Evolutionary conservation across 2,797 vertebrate species (phyloP), one percentile per base, ranked within the genome.

Genomic region (Pogoniulus pusillus): DNA sequence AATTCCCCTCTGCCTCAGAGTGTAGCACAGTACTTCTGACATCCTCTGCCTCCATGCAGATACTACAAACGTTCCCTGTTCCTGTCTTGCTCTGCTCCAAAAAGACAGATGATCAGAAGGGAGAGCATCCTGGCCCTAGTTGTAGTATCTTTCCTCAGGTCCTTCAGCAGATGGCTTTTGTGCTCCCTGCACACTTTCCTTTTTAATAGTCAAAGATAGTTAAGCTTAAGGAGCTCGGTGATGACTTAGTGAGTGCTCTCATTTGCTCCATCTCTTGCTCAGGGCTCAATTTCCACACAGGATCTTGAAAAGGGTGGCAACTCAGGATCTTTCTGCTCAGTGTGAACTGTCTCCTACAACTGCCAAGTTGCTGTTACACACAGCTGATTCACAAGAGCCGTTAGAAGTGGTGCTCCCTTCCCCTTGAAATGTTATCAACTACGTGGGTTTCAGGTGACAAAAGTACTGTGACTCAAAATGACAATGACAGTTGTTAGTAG

Each of bases 201-300:
- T 69, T 59, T 29, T 49, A 15, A 58, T 2, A 79, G 49, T 9
- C 32, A 58, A 14, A 78, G 39, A 6, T 58, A 30, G 22, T 30
- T 62, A n/a, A n/a, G 45, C 66, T 79, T 64, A 59, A 79, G 27
- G 59, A 82, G 39, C 43, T 79, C 30, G 11, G 62, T 12, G 47
- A 32, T 27, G 11, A 73, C 47, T 9, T 37, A 12, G 16, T 13
- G 24, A 63, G 49, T 26, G n/a, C 34, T 19, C 14, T 64, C n/a
- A 16, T 63, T 39, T 0, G 0, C 41, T 58, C 43, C 1, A 1
- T 78, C 34, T 45, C 51, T 64, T 82, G 43, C 19, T 13, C 14
- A 9, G 43, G 39, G n/a, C 55, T 51, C 19, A 62, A 5, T 20
- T 75, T 68, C 19, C 4, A 24, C 1, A 0, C 9, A 35, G 55